Conservation (phyloP, 2,113 vertebrate genomes). For the Scalopus aquaticus region DNA sequence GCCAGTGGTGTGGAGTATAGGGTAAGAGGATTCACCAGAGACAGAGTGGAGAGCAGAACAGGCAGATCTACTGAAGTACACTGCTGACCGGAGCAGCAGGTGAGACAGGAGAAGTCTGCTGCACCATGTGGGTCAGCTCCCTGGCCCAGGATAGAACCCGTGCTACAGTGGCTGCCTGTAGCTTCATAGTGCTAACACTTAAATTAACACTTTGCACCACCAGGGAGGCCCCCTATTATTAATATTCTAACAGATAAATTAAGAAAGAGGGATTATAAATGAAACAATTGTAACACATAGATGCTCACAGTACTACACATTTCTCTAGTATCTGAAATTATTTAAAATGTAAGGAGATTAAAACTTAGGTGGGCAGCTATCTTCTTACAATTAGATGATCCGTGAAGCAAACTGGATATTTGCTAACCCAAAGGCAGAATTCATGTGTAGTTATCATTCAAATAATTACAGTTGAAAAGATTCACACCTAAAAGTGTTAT, state of each 20-base stretch:
- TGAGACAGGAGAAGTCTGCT: too few species aligned
- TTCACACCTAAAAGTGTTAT: constrained; percentile 25
- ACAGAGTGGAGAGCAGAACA: too few species aligned
- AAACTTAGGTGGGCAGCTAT: constrained; percentile 13
- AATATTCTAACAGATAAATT: neutral
- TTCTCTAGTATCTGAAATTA: constrained; percentile 49
- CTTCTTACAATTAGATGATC: constrained; percentile 53
- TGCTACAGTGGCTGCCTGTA: too few species aligned
- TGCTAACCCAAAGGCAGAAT: constrained; percentile 45
- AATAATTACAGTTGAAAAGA: constrained; percentile 63
- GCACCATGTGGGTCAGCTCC: too few species aligned
- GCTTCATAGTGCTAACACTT: too few species aligned
- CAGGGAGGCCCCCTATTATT: too few species aligned
- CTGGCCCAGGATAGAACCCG: too few species aligned
- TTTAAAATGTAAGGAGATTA: constrained; percentile 45
- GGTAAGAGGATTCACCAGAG: too few species aligned
- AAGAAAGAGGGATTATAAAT: neutral
- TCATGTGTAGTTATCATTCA: constrained; percentile 31
- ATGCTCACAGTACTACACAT: neutral
- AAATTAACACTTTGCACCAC: too few species aligned
- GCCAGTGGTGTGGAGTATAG: too few species aligned
- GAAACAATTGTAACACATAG: neutral
- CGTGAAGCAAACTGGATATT: constrained; percentile 47
- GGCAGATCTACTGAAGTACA: too few species aligned
- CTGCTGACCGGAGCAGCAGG: too few species aligned